phyloP scores from a whole-genome alignment of 1,140 invertebrate species.

The Drosophila nebulosa region DNA sequence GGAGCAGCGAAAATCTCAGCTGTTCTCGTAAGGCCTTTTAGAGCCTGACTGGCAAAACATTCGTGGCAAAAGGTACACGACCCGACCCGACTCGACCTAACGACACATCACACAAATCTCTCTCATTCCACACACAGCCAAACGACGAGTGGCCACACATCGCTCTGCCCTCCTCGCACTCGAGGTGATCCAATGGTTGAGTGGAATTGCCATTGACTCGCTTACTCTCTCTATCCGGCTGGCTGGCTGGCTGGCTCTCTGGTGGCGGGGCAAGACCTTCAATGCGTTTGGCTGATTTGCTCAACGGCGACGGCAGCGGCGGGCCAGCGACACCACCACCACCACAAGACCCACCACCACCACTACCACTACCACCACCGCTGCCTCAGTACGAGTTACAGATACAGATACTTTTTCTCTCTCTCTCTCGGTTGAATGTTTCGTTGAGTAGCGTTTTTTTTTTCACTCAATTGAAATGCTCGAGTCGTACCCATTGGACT shows the following conservation, averaged over 20 bases:
- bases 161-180: slow-evolving; percentile 40
- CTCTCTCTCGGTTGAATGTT: slow-evolving; percentile 10
- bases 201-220: slow-evolving; percentile 52
- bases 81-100: slow-evolving; percentile 82
- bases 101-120: slow-evolving; percentile 81
- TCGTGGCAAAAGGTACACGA: slow-evolving; percentile 82
- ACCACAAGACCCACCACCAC: slow-evolving; percentile 10
- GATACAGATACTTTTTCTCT: neutral
- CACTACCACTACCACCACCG: slow-evolving; percentile 22
- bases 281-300: slow-evolving; percentile 79
- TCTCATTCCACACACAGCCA: slow-evolving; percentile 69
- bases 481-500: slow-evolving; percentile 21
- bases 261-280: slow-evolving; percentile 77
- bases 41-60: slow-evolving; percentile 81
- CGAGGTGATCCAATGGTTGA: slow-evolving; percentile 32
- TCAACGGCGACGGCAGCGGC: slow-evolving; percentile 14
- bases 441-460: slow-evolving; percentile 44
- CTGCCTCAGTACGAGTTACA: slow-evolving; percentile 18
- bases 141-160: slow-evolving; percentile 17
- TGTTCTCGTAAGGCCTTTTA: slow-evolving; percentile 81
- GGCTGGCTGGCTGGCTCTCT: slow-evolving; percentile 28
- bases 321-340: slow-evolving; percentile 10
- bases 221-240: slow-evolving; percentile 15
- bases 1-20: slow-evolving; percentile 79
- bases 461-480: slow-evolving; percentile 6